Evolutionary conservation across 2,113 vertebrate genomes (phyloP), one percentile per base, ranked within the genome.

Genomic region (Lepus europaeus): DNA sequence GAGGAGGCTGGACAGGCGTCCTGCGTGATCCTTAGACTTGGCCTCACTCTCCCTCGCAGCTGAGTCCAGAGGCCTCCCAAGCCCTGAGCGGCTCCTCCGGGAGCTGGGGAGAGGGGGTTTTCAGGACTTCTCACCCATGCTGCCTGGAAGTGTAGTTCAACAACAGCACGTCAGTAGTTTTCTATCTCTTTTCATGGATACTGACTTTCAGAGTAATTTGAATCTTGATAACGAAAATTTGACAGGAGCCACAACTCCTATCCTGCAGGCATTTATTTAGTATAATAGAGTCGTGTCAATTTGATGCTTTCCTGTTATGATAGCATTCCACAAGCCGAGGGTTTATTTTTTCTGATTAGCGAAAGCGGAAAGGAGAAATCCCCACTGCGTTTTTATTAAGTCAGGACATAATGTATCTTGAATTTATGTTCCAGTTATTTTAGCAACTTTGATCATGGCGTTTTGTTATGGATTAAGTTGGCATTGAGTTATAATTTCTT

Each of bases 321-420:
- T 9, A 70, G 31, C 23, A 1, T 64, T 45, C 88, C 29, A 10
- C 25, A 74, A 56, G 19, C 29, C 12, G 27, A 74, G 86, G 51
- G 74, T 66, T 95, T 80, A 70, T 95, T 95, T 93, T 85, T 69
- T 83, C 51, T 70, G 77, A 69, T 88, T 70, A 87, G 64, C 68
- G 87, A 51, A 66, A 91, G 68, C 49, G 83, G 76, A 76, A 70
- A 63, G 87, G 63, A 87, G 69, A 80, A 84, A 56, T 51, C 29
- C 39, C 13, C 53, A 27, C 83, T 64, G 56, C 1, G 1, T 68
- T 95, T 93, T 91, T 87, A 91, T 89, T 93, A 89, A 59, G 31
- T 12, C 79, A 68, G 61, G 84, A 17, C 87, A 33, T 76, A 63
- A n/a, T 4, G 0, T 77, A 63, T 89, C 76, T 59, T 83, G 70